Conservation (phyloP, 2,113 vertebrate genomes). For the Ondatra zibethicus region DNA sequence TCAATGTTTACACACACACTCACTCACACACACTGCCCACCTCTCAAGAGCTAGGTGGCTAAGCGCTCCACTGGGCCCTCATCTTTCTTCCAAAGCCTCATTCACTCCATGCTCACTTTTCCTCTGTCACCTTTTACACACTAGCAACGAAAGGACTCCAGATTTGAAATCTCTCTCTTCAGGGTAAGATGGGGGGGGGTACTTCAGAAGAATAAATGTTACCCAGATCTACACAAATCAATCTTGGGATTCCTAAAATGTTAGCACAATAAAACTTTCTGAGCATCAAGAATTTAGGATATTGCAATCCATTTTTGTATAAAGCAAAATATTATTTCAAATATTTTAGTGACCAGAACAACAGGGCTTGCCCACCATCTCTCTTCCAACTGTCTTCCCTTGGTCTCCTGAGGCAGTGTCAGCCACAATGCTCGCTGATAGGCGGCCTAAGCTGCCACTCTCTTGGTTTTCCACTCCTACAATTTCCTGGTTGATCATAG, state of each 20-base stretch:
- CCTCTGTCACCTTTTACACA: conserved; percentile 42
- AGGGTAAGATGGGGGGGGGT: conserved; percentile 50
- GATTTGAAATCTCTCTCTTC: conserved; percentile 39
- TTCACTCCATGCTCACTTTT: background rate
- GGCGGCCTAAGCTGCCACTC: background rate
- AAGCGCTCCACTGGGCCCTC: too few relatives aligned
- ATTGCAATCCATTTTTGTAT: background rate
- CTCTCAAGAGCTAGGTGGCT: too few relatives aligned
- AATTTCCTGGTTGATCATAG: background rate
- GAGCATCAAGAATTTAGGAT: conserved; percentile 14
- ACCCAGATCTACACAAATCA: background rate
- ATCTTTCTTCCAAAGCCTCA: background rate
- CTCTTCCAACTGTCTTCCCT: background rate
- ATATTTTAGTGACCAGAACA: background rate
- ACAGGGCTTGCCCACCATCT: background rate
- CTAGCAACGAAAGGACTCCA: conserved; percentile 52
- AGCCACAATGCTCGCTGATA: background rate
- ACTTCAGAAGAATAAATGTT: background rate
- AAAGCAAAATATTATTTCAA: background rate
- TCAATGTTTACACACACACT: background rate
- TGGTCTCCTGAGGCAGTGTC: background rate
- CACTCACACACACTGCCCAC: background rate
- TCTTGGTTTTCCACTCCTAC: background rate
- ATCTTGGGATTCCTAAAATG: conserved; percentile 9
- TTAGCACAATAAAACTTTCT: background rate